Percentiles rank a stretch among this genome's conserved stretches.
phyloP scores from a whole-genome alignment of 2,888 invertebrate genomes.

The Sphaerophoria rueppellii region DNA sequence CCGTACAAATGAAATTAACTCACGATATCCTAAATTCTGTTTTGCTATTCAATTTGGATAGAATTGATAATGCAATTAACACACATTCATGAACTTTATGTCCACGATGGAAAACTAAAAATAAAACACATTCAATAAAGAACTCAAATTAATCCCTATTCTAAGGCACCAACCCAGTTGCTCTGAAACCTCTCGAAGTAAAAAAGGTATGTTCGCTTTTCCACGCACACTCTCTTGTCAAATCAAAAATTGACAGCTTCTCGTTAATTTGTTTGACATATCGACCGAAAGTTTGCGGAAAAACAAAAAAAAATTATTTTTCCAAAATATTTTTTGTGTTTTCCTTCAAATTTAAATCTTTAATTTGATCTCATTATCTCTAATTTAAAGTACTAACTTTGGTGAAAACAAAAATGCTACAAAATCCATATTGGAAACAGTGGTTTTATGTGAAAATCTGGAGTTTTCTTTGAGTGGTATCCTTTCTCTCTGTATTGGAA shows the following conservation, averaged over 20 bases:
- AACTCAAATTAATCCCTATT: neutral
- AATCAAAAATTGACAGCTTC: conserved; percentile 19
- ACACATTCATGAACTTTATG: too few species aligned
- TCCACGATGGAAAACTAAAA: neutral
- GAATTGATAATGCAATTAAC: too few species aligned
- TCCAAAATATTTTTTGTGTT: conserved; percentile 7
- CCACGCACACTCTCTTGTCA: conserved; percentile 6
- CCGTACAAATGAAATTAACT: too few species aligned
- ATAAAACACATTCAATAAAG: neutral
- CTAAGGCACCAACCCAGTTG: conserved; percentile 26
- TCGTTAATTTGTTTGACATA: conserved; percentile 68
- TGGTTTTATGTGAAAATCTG: neutral
- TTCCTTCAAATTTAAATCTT: neutral
- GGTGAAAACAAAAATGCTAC: neutral
- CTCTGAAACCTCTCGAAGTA: conserved; percentile 18
- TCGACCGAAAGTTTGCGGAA: conserved; percentile 73
- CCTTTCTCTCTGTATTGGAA: neutral
- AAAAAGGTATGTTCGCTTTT: conserved; percentile 51
- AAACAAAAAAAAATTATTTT: conserved; percentile 59
- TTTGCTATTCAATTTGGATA: too few species aligned
- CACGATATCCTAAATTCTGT: too few species aligned
- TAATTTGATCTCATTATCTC: conserved; percentile 15
- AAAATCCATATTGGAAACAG: neutral
- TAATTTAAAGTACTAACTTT: neutral
- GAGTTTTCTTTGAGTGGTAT: neutral